Conservation (phyloP, 2,113 vertebrate genomes). For the Trachemys scripta region DNA sequence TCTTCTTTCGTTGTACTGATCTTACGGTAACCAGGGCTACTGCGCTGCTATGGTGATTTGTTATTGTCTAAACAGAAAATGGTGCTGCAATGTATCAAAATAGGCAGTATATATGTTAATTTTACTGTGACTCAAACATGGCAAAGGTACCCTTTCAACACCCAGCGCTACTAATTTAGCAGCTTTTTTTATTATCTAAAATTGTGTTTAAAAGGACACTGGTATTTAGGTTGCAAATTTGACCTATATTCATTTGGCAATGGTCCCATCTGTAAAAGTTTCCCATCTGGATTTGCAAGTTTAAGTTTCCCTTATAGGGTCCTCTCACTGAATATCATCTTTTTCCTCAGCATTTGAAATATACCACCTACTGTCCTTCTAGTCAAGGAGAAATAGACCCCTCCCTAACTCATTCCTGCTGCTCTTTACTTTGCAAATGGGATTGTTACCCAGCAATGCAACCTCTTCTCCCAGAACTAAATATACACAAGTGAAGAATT, state of each 20-base stretch:
- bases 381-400: not conserved
- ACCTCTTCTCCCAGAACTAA: not conserved
- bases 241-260: not conserved
- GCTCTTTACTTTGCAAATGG: not conserved
- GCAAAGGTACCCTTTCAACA: not conserved
- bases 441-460: not conserved
- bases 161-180: not conserved
- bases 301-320: not conserved
- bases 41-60: slow-evolving; percentile 63
- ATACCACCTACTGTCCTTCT: not conserved
- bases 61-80: slow-evolving; percentile 64
- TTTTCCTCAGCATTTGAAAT: not conserved
- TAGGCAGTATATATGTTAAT: not conserved
- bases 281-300: not conserved
- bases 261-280: not conserved
- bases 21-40: slow-evolving; percentile 60
- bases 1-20: slow-evolving; percentile 39
- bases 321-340: not conserved
- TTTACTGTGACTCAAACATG: slow-evolving; percentile 8
- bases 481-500: not conserved
- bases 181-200: not conserved
- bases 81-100: slow-evolving; percentile 50
- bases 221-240: not conserved
- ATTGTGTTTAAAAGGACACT: not conserved
- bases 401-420: not conserved